Evolutionary conservation across 2,113 vertebrate genomes (phyloP).

Genomic region (Acinonyx jubatus): DNA sequence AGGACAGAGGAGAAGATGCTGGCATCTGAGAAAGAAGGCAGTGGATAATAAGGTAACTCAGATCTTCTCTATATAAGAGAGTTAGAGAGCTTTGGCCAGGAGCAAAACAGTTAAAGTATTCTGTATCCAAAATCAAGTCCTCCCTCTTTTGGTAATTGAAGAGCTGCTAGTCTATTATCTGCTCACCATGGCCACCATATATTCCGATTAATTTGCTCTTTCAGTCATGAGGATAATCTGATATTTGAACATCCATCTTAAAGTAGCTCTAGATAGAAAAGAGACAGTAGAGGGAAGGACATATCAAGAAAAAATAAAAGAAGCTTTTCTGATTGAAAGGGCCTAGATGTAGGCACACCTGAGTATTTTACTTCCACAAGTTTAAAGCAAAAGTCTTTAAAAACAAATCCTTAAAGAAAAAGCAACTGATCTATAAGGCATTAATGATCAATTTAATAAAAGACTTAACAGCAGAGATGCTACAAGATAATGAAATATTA

Average conservation of each 20-base stretch:
- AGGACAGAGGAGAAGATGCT: background rate
- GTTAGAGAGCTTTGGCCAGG: background rate
- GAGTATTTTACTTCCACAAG: background rate
- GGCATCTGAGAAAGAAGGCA: background rate
- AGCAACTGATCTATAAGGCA: background rate
- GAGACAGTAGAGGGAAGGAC: background rate
- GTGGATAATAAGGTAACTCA: background rate
- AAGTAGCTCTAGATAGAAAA: background rate
- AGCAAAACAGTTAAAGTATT: background rate
- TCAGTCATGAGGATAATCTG: background rate
- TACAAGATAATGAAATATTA: background rate
- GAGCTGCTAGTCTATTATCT: background rate
- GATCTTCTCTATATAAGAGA: background rate
- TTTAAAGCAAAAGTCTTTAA: background rate
- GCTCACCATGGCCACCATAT: background rate
- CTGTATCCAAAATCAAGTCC: background rate
- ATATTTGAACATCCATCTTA: background rate
- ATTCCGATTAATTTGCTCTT: background rate
- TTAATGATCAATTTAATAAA: background rate
- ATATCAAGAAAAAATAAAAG: background rate
- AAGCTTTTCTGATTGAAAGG: constrained; percentile 22
- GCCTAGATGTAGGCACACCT: background rate
- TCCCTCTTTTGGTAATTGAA: background rate
- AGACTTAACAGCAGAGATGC: background rate
- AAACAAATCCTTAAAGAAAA: background rate